Percentiles rank a stretch among this genome's conserved stretches.
Conservation (phyloP, 2,113 vertebrate species). For the Silurus meridionalis region DNA sequence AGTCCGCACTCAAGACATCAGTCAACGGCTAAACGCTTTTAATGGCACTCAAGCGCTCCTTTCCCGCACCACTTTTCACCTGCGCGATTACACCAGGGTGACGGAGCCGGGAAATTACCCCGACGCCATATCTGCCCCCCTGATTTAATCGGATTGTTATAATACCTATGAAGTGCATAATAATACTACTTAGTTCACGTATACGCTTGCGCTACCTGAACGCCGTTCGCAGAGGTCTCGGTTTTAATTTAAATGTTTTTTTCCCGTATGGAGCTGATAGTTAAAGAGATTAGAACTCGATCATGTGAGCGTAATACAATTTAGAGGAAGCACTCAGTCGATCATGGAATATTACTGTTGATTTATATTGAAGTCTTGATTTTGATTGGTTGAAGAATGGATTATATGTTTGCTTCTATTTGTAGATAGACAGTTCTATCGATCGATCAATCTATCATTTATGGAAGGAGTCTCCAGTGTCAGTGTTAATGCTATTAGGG, state of each 20-base stretch:
- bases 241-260: neutral
- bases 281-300: neutral
- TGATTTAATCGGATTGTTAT: slow-evolving; percentile 5
- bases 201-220: neutral
- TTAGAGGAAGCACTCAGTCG: neutral
- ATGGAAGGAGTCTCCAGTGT: neutral
- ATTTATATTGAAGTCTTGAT: neutral
- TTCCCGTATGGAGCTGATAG: too few species aligned
- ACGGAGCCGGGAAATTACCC: slow-evolving; percentile 1
- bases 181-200: neutral
- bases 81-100: neutral
- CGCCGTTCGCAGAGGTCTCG: neutral
- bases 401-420: neutral
- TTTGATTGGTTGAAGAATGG: neutral
- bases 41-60: slow-evolving; percentile 25
- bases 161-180: neutral
- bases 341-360: neutral
- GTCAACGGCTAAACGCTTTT: slow-evolving; percentile 18
- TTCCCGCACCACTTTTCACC: slow-evolving; percentile 27
- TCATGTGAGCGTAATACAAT: too few species aligned
- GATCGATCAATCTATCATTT: neutral
- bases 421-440: neutral
- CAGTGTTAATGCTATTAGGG: neutral
- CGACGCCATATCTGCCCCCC: neutral
- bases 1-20: neutral